A percentile compares a stretch with the other conserved stretches of the same genome.
Evolutionary conservation across 2,888 invertebrate species (phyloP).

Genomic region (Andrena chrysosceles): DNA sequence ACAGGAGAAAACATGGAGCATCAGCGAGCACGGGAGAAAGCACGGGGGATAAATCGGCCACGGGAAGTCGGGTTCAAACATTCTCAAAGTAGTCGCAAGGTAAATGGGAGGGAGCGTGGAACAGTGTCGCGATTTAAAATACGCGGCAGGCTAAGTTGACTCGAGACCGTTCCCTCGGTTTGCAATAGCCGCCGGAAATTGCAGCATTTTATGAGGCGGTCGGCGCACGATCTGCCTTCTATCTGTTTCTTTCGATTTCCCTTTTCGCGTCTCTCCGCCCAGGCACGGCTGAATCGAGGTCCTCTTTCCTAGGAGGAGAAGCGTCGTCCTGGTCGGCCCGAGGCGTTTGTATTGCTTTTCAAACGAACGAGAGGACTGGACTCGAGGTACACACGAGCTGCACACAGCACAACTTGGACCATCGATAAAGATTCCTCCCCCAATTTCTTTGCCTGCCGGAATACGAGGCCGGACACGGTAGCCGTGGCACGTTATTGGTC

Average conservation of each 20-base stretch:
- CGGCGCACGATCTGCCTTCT: constrained; percentile 56
- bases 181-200: constrained; percentile 69
- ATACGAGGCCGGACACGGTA: constrained; percentile 31
- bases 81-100: not conserved
- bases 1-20: constrained; percentile 18
- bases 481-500: constrained; percentile 35
- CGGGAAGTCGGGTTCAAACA: not conserved
- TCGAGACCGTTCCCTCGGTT: constrained; percentile 25
- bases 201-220: constrained; percentile 71
- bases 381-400: constrained; percentile 44
- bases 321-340: constrained; percentile 40
- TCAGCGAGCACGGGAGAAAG: not conserved
- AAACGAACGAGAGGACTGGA: constrained; percentile 55
- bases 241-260: constrained; percentile 63
- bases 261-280: constrained; percentile 24
- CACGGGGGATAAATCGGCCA: not conserved
- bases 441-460: constrained; percentile 56
- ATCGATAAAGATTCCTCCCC: constrained; percentile 63
- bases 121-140: constrained; percentile 59
- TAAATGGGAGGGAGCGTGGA: not conserved
- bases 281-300: not conserved
- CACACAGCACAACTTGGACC: constrained; percentile 46
- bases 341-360: constrained; percentile 69
- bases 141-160: constrained; percentile 42
- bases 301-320: not conserved